A percentile compares a stretch with the other conserved stretches of the same genome.
phyloP scores from a whole-genome alignment of 2,113 vertebrate species.

The Rattus rattus region DNA sequence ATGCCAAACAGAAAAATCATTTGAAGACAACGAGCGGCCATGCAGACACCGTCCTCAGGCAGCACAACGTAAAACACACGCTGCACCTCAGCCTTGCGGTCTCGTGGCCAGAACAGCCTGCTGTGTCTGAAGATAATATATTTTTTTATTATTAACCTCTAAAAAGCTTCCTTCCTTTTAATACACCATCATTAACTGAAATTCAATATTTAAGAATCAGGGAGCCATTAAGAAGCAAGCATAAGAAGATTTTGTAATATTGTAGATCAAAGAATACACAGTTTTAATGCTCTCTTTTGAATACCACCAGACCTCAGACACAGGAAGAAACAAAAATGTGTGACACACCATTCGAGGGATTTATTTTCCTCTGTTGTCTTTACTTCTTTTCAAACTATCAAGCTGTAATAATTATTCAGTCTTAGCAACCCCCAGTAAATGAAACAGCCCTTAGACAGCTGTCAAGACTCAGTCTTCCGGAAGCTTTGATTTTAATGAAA shows the following conservation, averaged over 20 bases:
- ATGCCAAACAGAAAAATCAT: conserved; percentile 17
- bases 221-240: conserved; percentile 61
- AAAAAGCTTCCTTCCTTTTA: conserved; percentile 63
- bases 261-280: conserved; percentile 73
- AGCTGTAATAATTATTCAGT: conserved; percentile 87
- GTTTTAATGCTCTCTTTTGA: conserved; percentile 84
- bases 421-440: conserved; percentile 85
- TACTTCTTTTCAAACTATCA: conserved; percentile 84
- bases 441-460: conserved; percentile 88
- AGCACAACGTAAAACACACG: not conserved
- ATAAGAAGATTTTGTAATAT: conserved; percentile 66
- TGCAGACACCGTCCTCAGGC: not conserved
- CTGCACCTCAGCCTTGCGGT: not conserved
- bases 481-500: conserved; percentile 90
- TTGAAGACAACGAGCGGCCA: not conserved
- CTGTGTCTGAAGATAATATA: conserved; percentile 31
- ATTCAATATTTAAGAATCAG: conserved; percentile 74
- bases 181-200: conserved; percentile 52
- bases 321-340: conserved; percentile 63
- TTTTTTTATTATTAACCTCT: conserved; percentile 61
- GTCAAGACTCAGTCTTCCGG: conserved; percentile 86
- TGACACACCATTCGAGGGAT: conserved; percentile 69
- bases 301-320: conserved; percentile 68
- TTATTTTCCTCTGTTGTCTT: conserved; percentile 84
- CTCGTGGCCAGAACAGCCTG: not conserved